Evolutionary conservation across 2,888 invertebrate genomes (phyloP).

Genomic region (Tortrix viridana): DNA sequence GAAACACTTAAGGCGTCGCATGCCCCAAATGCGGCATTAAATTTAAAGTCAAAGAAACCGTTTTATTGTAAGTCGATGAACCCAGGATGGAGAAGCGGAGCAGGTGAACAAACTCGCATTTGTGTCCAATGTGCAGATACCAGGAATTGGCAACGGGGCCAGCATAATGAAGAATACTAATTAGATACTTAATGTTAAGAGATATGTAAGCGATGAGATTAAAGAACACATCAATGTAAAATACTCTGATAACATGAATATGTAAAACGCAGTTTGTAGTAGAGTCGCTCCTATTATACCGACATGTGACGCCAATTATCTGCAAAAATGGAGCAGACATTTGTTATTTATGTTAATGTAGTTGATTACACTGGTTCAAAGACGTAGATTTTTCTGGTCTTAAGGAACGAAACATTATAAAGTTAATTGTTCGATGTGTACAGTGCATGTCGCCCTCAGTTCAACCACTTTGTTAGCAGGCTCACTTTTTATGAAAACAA

Average conservation of each 20-base stretch:
- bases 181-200: conserved; percentile 15
- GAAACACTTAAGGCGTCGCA: conserved; percentile 47
- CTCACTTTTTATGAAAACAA: conserved; percentile 13
- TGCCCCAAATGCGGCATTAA: conserved; percentile 54
- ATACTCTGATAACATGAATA: no score
- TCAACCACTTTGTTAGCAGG: conserved; percentile 8
- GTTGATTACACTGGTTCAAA: no score
- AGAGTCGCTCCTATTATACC: no score
- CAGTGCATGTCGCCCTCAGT: not conserved
- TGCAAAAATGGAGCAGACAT: no score
- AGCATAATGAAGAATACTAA: conserved; percentile 28
- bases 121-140: conserved; percentile 37
- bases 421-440: conserved; percentile 12
- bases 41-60: conserved; percentile 57
- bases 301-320: no score
- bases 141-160: conserved; percentile 26
- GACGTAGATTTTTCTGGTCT: no score
- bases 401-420: not conserved
- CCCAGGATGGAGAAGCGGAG: conserved; percentile 51
- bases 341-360: no score
- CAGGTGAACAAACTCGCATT: conserved; percentile 62
- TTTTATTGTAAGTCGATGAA: conserved; percentile 64
- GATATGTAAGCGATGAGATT: not conserved
- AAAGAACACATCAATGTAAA: not conserved
- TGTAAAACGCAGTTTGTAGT: no score